Percentiles rank a stretch among this genome's conserved stretches.
These are phyloP conservation scores for Dermochelys coriacea DNA, from an alignment of 2,797 vertebrate species.

Conservation along the genomic window DNA sequence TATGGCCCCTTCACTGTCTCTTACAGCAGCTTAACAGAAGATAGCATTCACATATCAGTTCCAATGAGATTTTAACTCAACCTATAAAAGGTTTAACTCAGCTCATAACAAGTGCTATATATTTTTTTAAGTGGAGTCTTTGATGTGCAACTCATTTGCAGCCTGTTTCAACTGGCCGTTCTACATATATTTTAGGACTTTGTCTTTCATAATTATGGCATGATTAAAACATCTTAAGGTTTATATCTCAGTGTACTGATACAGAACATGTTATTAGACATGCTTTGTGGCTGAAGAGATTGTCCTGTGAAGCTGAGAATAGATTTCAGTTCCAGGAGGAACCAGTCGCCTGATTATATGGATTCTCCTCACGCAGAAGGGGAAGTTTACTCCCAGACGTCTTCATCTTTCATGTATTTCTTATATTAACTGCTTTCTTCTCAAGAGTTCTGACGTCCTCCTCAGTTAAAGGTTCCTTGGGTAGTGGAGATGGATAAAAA, in stretches of 20 bases:
- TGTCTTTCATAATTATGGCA: background rate
- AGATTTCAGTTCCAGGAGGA: background rate
- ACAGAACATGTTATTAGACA: too few species aligned
- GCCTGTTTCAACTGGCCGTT: background rate
- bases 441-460: background rate
- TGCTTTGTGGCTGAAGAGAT: background rate
- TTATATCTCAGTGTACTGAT: background rate
- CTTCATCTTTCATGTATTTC: background rate
- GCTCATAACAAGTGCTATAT: background rate
- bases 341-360: background rate
- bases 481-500: background rate
- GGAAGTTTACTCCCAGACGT: background rate
- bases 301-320: background rate
- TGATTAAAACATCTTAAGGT: background rate
- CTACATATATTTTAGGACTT: background rate
- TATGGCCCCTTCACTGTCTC: background rate
- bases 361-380: accelerated
- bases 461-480: background rate
- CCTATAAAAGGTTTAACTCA: background rate
- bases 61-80: background rate
- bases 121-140: background rate
- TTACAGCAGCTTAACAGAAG: background rate
- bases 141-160: background rate
- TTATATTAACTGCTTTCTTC: background rate
- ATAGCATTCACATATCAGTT: background rate